These are phyloP conservation scores for Apodemus agrarius DNA, from an alignment of 2,797 vertebrate genomes.

Conservation along the genomic window DNA sequence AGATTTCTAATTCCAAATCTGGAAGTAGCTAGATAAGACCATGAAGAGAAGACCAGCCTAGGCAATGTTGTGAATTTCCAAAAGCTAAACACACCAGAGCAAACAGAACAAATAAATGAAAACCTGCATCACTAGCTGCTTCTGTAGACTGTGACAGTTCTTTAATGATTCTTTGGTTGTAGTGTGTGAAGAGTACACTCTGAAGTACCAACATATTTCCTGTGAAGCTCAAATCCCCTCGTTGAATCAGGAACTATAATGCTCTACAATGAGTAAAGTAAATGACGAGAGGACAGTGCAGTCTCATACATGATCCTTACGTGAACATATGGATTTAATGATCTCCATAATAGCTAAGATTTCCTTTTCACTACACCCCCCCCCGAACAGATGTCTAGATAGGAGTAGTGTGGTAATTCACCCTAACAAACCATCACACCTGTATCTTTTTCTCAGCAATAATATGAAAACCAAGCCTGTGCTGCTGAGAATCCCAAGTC, in stretches of 20 bases:
- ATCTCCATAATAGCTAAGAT: not conserved
- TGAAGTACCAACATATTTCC: not conserved
- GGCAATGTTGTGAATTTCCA: not conserved
- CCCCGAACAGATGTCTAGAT: not conserved
- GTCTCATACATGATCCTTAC: not conserved
- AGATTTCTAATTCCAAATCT: not conserved
- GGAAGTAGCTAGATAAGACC: accelerated
- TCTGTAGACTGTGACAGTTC: not conserved
- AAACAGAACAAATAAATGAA: not conserved
- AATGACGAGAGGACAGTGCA: not conserved
- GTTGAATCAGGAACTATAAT: not conserved
- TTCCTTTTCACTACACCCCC: not conserved
- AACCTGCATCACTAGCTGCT: not conserved
- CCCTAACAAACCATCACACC: not conserved
- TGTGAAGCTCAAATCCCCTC: not conserved
- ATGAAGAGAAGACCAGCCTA: accelerated
- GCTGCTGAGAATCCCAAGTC: not conserved
- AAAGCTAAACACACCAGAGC: not conserved
- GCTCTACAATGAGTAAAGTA: not conserved
- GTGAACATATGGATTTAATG: not conserved
- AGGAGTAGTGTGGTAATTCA: not conserved
- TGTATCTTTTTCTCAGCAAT: not conserved
- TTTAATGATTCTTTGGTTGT: not conserved
- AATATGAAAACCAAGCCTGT: not conserved
- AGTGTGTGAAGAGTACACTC: not conserved